These are phyloP conservation scores for Zapus hudsonius DNA, from an alignment of 2,113 vertebrate genomes.

Conservation along the genomic window DNA sequence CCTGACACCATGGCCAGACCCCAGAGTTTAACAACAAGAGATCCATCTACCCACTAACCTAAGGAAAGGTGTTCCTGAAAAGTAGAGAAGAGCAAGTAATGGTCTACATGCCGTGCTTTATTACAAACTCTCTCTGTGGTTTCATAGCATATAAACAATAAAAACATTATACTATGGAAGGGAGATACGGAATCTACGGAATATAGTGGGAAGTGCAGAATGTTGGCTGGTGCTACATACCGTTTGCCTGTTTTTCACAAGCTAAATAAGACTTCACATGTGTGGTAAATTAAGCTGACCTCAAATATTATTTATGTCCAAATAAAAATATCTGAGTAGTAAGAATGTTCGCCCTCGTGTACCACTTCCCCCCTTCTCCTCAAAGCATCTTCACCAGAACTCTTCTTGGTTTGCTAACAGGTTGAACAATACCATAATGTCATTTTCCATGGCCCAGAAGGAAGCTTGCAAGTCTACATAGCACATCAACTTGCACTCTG, in stretches of 20 bases:
- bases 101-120: not conserved
- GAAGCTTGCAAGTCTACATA: conserved; percentile 94
- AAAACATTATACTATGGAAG: not conserved
- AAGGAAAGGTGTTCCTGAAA: not conserved
- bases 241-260: not conserved
- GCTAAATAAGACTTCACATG: not conserved
- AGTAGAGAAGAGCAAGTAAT: not conserved
- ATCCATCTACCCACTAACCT: not conserved
- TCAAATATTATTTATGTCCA: not conserved
- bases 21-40: not conserved
- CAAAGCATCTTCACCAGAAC: not conserved
- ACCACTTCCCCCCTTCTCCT: not conserved
- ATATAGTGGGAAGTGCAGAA: not conserved
- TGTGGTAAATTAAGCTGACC: not conserved
- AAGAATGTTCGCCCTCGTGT: not conserved
- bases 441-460: conserved; percentile 96
- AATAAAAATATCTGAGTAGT: not conserved
- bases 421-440: conserved; percentile 96
- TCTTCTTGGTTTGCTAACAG: conserved; percentile 82
- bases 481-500: conserved; percentile 90
- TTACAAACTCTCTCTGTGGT: not conserved
- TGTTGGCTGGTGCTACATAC: not conserved
- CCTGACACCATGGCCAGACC: not conserved
- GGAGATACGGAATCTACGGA: not conserved
- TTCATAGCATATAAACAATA: not conserved